phyloP scores from a whole-genome alignment of 2,888 invertebrate species.

The Esperia sulphurella region DNA sequence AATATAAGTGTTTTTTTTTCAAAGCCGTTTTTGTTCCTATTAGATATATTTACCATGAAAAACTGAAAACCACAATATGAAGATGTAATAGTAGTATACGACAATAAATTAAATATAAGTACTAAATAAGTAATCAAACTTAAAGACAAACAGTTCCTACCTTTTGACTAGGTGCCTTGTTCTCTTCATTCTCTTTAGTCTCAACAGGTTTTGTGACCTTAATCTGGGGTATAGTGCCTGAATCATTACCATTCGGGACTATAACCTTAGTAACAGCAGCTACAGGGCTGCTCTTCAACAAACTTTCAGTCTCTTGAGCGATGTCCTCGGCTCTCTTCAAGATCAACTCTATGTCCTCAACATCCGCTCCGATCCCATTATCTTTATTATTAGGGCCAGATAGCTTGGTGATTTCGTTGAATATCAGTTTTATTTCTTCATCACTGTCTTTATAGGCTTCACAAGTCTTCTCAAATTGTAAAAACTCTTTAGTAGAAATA shows the following conservation, averaged over 20 bases:
- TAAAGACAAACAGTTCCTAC: conserved; percentile 26
- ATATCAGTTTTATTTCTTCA: conserved; percentile 83
- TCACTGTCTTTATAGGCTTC: conserved; percentile 68
- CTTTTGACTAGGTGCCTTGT: conserved; percentile 33
- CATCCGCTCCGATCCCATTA: conserved; percentile 45
- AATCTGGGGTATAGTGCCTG: conserved; percentile 51
- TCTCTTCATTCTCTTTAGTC: conserved; percentile 26
- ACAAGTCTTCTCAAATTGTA: conserved; percentile 62
- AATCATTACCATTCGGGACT: conserved; percentile 20
- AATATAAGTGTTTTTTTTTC: no score
- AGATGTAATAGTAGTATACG: no score
- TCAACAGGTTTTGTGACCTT: conserved; percentile 58
- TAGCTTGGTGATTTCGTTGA: conserved; percentile 83
- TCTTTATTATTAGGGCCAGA: conserved; percentile 46
- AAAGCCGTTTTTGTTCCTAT: no score
- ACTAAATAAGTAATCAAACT: neutral
- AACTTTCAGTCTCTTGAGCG: conserved; percentile 56
- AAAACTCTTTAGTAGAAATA: conserved; percentile 62
- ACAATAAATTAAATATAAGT: no score
- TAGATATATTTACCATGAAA: no score
- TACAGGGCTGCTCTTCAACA: conserved; percentile 54
- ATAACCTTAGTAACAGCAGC: conserved; percentile 22
- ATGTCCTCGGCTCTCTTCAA: conserved; percentile 67
- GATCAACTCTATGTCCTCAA: conserved; percentile 65
- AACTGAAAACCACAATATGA: no score